Evolutionary conservation across 37 sponge, comb jelly and placozoan genomes (phyloP).

Genomic region (Ephydatia muelleri): DNA sequence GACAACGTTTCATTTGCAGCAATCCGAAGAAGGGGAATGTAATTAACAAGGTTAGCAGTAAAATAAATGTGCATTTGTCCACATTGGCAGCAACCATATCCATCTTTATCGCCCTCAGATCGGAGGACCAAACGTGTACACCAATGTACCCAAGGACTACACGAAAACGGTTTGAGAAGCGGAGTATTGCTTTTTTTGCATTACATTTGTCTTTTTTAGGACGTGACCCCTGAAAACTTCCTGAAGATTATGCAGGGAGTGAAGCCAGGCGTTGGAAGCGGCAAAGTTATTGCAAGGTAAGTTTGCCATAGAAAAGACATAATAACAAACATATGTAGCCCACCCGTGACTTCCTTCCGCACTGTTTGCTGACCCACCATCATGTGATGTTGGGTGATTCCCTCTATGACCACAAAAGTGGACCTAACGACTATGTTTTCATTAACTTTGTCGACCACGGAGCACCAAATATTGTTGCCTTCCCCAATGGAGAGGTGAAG

Average conservation of each 20-base stretch:
- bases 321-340: background rate
- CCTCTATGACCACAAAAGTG: slow-evolving; percentile 19
- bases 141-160: slow-evolving; percentile 73
- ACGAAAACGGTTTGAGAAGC: slow-evolving; percentile 41
- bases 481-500: slow-evolving; percentile 60
- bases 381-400: too few species aligned
- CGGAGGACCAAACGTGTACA: slow-evolving; percentile 68
- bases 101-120: slow-evolving; percentile 4
- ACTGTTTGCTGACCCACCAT: background rate
- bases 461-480: slow-evolving; percentile 74
- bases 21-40: slow-evolving; percentile 56
- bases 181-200: background rate
- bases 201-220: slow-evolving; percentile 9
- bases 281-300: slow-evolving; percentile 69
- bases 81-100: background rate
- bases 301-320: too few species aligned
- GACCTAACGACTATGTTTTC: slow-evolving; percentile 71
- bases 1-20: background rate
- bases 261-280: slow-evolving; percentile 57
- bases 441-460: slow-evolving; percentile 86
- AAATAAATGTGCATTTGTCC: background rate
- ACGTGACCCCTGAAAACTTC: slow-evolving; percentile 74
- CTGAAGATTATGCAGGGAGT: slow-evolving; percentile 65
- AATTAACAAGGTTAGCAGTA: slow-evolving; percentile 58
- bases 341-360: background rate